phyloP scores from a whole-genome alignment of 1,140 invertebrate genomes.

The Mamestra configurata region DNA sequence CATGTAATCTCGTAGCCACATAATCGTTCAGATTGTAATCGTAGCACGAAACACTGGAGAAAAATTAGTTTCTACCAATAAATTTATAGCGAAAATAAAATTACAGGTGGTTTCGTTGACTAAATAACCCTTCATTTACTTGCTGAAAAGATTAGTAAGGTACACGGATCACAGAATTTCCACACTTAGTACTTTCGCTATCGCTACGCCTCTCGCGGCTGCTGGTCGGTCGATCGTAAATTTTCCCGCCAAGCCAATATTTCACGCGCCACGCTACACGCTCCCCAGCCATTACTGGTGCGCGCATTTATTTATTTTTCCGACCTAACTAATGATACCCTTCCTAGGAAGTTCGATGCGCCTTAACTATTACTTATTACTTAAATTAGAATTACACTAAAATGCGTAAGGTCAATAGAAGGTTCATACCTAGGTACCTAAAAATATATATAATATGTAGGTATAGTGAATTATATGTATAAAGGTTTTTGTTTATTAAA shows the following conservation, averaged over 20 bases:
- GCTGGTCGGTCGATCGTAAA: constrained; percentile 49
- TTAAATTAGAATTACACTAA: too few species aligned
- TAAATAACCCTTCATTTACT: constrained; percentile 5
- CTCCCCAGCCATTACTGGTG: constrained; percentile 53
- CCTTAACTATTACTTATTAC: not conserved
- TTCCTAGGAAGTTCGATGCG: constrained; percentile 8
- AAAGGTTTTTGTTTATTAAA: too few species aligned
- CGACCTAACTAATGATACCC: constrained; percentile 30
- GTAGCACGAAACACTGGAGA: too few species aligned
- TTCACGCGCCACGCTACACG: constrained; percentile 47
- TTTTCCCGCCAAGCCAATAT: constrained; percentile 54
- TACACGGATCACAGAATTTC: constrained; percentile 37
- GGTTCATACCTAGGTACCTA: too few species aligned
- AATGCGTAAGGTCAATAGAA: too few species aligned
- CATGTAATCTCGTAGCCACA: too few species aligned
- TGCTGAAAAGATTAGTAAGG: constrained; percentile 31
- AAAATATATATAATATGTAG: too few species aligned
- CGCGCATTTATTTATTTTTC: constrained; percentile 46
- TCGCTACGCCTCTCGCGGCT: constrained; percentile 6
- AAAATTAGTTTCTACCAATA: too few species aligned
- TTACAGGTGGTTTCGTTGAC: not conserved
- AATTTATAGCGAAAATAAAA: too few species aligned
- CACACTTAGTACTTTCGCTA: constrained; percentile 47
- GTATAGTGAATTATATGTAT: too few species aligned
- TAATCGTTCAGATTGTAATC: too few species aligned